A percentile compares a stretch with the other conserved stretches of the same genome.
Evolutionary conservation across 1,140 invertebrate genomes (phyloP).

Genomic region (Antheraea pernyi): DNA sequence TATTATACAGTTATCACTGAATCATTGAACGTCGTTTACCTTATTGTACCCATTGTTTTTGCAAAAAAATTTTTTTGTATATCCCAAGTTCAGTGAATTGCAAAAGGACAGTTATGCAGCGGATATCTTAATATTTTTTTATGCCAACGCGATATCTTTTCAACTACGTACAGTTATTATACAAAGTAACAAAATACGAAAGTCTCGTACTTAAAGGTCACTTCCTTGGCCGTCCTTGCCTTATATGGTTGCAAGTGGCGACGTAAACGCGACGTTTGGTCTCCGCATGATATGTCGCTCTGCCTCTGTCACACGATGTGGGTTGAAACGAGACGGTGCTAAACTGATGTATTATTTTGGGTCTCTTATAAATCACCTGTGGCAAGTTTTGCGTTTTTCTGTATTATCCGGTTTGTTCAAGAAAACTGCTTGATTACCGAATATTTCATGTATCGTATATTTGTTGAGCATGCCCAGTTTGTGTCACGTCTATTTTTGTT

Average conservation of each 20-base stretch:
- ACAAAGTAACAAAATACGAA: constrained; percentile 38
- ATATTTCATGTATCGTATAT: no score
- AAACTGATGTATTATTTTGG: not conserved
- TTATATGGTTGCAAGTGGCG: constrained; percentile 52
- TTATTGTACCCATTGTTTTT: no score
- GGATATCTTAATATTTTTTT: not conserved
- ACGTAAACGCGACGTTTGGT: constrained; percentile 27
- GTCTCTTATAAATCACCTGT: not conserved
- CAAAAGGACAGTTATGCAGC: not conserved
- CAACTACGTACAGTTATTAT: not conserved
- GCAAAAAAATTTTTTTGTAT: no score
- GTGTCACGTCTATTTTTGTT: not conserved
- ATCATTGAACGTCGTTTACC: not conserved
- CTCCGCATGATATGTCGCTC: constrained; percentile 2
- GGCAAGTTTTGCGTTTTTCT: not conserved
- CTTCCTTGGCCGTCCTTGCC: constrained; percentile 49
- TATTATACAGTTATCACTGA: not conserved
- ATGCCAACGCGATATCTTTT: not conserved
- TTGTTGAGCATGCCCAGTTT: no score
- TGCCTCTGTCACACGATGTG: constrained; percentile 23
- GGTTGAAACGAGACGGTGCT: not conserved
- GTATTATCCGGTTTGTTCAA: no score
- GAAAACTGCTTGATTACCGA: no score
- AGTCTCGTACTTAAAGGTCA: constrained; percentile 51
- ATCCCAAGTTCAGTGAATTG: not conserved